These are phyloP conservation scores for Macropus fuliginosus DNA, from an alignment of 2,797 vertebrate species.

Conservation along the genomic window DNA sequence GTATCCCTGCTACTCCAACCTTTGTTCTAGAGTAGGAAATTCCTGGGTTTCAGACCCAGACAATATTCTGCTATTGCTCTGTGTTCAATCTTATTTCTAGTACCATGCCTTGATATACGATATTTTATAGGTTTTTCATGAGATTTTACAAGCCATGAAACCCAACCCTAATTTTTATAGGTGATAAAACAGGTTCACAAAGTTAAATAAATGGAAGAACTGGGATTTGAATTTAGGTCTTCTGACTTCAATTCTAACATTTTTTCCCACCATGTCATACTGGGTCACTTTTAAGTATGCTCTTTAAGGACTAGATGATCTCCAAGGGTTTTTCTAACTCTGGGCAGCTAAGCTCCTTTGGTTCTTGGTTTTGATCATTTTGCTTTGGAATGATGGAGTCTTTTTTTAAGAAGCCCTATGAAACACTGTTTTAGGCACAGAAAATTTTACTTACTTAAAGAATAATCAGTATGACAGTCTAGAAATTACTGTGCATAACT, in stretches of 20 bases:
- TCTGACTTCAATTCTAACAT: neutral
- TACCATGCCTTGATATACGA: neutral
- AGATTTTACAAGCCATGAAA: neutral
- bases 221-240: neutral
- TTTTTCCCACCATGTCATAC: neutral
- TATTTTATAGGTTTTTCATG: neutral
- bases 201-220: neutral
- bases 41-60: neutral
- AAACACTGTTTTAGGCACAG: neutral
- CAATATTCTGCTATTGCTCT: neutral
- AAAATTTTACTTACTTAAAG: neutral
- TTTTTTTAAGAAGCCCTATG: neutral
- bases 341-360: neutral
- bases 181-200: neutral
- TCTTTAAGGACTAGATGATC: neutral
- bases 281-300: neutral
- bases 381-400: neutral
- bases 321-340: neutral
- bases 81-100: neutral
- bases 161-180: neutral
- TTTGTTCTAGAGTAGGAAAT: neutral
- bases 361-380: neutral
- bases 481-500: neutral
- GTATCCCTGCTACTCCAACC: neutral
- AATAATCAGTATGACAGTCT: neutral